Conservation (phyloP, 2,113 vertebrate genomes). For the Sprattus sprattus region DNA sequence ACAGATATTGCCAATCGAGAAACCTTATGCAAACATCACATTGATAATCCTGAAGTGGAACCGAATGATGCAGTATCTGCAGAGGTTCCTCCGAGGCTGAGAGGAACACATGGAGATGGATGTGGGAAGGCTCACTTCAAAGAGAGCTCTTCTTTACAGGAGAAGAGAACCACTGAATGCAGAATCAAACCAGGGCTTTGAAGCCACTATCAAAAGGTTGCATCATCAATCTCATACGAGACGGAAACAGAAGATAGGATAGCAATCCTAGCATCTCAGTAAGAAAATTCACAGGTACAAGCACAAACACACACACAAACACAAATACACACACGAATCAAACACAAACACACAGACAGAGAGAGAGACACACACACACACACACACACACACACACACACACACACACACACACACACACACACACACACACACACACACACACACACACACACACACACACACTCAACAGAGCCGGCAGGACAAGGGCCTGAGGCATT, state of each 20-base stretch:
- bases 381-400: neutral
- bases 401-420: neutral
- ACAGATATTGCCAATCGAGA: neutral
- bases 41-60: neutral
- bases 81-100: neutral
- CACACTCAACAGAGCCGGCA: neutral
- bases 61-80: neutral
- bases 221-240: neutral
- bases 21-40: neutral
- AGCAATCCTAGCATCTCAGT: neutral
- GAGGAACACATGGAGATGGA: neutral
- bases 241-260: neutral
- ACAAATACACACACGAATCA: neutral
- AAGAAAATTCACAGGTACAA: conserved; percentile 10
- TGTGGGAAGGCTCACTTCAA: neutral
- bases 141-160: neutral
- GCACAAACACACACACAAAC: neutral
- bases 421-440: neutral
- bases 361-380: conserved; percentile 27
- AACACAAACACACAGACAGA: neutral
- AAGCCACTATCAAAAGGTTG: conserved; percentile 9
- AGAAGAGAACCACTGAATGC: neutral
- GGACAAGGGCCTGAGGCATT: neutral
- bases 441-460: neutral
- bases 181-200: neutral